phyloP scores from a whole-genome alignment of 1,140 invertebrate species.

The Eumaeus atala region DNA sequence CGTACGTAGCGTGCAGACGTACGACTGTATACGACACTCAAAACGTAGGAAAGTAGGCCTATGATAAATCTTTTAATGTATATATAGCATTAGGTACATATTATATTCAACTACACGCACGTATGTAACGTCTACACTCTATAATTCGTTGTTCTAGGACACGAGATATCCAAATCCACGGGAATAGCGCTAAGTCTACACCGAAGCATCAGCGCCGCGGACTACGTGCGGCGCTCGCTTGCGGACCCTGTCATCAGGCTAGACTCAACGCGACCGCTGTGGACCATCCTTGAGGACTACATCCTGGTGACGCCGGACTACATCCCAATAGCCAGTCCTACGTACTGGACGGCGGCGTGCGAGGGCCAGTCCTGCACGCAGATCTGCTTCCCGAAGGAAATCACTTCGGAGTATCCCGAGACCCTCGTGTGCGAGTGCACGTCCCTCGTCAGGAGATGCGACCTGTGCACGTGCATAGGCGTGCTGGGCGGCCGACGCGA shows the following conservation, averaged over 20 bases:
- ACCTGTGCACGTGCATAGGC: conserved; percentile 1
- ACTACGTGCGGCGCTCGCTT: conserved; percentile 1
- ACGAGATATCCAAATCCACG: too few relatives aligned
- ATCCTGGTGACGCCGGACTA: not conserved
- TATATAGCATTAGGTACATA: too few relatives aligned
- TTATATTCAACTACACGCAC: too few relatives aligned
- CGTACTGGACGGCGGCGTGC: not conserved
- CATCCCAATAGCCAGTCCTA: not conserved
- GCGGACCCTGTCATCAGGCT: not conserved
- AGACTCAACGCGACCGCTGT: not conserved
- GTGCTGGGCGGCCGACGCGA: not conserved
- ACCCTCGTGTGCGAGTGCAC: conserved; percentile 2
- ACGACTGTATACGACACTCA: not conserved
- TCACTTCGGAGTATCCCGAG: not conserved
- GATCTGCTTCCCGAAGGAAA: not conserved
- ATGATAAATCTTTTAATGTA: too few relatives aligned
- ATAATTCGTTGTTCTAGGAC: too few relatives aligned
- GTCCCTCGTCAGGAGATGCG: not conserved
- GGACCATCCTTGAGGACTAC: conserved; percentile 1
- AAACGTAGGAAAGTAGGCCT: too few relatives aligned
- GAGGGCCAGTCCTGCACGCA: not conserved
- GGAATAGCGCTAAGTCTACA: not conserved
- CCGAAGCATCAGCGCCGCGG: not conserved
- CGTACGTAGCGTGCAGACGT: not conserved
- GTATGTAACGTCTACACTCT: too few relatives aligned